phyloP scores from a whole-genome alignment of 1,140 invertebrate genomes.

The Pogonomyrmex californicus region DNA sequence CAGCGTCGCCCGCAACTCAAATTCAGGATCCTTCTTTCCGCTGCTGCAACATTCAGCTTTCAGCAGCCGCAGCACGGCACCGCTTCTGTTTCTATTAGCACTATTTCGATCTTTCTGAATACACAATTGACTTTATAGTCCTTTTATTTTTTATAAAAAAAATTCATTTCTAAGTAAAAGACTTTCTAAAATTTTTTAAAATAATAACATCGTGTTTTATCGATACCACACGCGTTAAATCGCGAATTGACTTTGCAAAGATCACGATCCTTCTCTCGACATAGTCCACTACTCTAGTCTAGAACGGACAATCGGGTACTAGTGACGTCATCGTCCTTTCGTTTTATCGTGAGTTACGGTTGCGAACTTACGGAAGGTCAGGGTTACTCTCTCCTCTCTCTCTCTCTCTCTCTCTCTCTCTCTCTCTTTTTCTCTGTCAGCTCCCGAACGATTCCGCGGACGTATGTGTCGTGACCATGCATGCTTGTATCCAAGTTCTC shows the following conservation, averaged over 20 bases:
- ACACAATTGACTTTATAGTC: no score
- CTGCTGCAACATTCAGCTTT: no score
- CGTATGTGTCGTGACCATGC: slow-evolving; percentile 75
- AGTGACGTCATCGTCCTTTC: slow-evolving; percentile 71
- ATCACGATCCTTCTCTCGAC: neutral
- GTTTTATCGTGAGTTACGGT: slow-evolving; percentile 73
- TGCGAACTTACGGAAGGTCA: slow-evolving; percentile 80
- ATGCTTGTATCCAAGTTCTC: slow-evolving; percentile 68
- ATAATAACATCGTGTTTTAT: neutral
- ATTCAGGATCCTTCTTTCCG: no score
- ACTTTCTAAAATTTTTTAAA: neutral
- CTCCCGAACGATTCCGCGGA: slow-evolving; percentile 67
- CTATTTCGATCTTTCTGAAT: no score
- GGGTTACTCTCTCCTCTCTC: slow-evolving; percentile 73
- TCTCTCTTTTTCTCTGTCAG: slow-evolving; percentile 48
- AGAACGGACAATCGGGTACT: slow-evolving; percentile 32
- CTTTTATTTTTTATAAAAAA: neutral
- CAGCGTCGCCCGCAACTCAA: no score
- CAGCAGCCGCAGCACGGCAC: no score
- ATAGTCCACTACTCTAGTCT: neutral
- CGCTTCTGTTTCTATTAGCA: no score
- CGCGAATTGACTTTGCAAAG: neutral
- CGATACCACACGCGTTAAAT: neutral
- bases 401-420: slow-evolving; percentile 47
- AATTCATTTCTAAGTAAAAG: neutral